Percentiles rank a stretch among this genome's conserved stretches.
These are phyloP conservation scores for Eilema sororculum DNA, from an alignment of 2,888 invertebrate species.

Conservation along the genomic window DNA sequence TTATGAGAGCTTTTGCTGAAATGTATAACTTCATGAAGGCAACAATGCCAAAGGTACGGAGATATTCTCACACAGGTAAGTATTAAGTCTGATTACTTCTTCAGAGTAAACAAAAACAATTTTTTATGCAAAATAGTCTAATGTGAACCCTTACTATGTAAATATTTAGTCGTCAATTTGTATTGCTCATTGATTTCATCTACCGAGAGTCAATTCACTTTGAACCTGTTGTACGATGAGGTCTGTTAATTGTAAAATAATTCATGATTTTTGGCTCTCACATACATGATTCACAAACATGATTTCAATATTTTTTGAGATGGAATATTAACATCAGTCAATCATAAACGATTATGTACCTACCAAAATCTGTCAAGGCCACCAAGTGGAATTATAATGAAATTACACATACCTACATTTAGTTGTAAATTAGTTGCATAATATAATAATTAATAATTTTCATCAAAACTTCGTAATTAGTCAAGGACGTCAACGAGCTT, in stretches of 20 bases:
- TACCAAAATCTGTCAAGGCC: background rate
- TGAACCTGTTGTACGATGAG: background rate
- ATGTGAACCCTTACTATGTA: no score
- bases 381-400: slow-evolving; percentile 5
- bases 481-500: background rate
- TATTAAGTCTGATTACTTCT: no score
- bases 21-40: slow-evolving; percentile 20
- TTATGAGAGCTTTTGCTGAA: slow-evolving; percentile 19
- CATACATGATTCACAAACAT: background rate
- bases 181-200: no score
- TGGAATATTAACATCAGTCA: background rate
- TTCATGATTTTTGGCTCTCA: background rate
- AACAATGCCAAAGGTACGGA: background rate
- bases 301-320: background rate
- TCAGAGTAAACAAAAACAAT: no score
- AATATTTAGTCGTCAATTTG: no score
- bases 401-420: slow-evolving; percentile 3
- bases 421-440: background rate
- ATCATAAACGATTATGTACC: background rate
- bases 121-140: no score
- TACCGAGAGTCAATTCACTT: background rate
- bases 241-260: background rate
- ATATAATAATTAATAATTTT: slow-evolving; percentile 2
- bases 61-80: no score
- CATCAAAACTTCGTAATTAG: background rate